A percentile compares a stretch with the other conserved stretches of the same genome.
phyloP scores from a whole-genome alignment of 2,797 vertebrate species.

The Cyclura pinguis region DNA sequence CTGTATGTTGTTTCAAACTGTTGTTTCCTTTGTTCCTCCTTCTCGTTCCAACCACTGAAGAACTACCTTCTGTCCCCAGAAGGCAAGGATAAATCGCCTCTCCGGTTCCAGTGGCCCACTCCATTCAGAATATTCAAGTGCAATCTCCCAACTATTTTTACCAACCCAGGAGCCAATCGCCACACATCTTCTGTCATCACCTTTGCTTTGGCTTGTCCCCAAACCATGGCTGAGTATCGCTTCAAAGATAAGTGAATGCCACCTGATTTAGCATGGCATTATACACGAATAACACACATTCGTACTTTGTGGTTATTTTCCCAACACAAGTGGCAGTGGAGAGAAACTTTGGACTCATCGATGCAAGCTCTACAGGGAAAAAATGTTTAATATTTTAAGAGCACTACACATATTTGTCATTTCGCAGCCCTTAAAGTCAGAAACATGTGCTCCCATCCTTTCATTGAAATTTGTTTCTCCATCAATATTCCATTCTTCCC shows the following conservation, averaged over 20 bases:
- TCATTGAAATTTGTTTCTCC: not conserved
- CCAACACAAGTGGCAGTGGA: not conserved
- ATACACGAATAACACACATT: not conserved
- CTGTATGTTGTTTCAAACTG: not conserved
- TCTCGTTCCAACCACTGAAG: not conserved
- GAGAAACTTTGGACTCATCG: not conserved
- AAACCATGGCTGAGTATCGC: not conserved
- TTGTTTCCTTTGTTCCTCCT: not conserved
- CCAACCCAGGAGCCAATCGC: not conserved
- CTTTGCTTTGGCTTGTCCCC: not conserved
- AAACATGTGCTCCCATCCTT: not conserved
- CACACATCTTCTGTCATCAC: not conserved
- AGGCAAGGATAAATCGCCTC: not conserved
- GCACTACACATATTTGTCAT: not conserved
- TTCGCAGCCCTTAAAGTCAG: not conserved
- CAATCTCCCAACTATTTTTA: not conserved
- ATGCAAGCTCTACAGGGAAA: not conserved
- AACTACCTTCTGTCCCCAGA: not conserved
- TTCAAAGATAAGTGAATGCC: not conserved
- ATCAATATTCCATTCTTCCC: not conserved
- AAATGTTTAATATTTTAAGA: not conserved
- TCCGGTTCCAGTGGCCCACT: not conserved
- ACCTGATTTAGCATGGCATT: not conserved
- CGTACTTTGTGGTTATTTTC: not conserved
- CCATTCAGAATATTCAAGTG: not conserved